A percentile compares a stretch with the other conserved stretches of the same genome.
These are phyloP conservation scores for Percopsis transmontana DNA, from an alignment of 2,113 vertebrate species.

Conservation along the genomic window DNA sequence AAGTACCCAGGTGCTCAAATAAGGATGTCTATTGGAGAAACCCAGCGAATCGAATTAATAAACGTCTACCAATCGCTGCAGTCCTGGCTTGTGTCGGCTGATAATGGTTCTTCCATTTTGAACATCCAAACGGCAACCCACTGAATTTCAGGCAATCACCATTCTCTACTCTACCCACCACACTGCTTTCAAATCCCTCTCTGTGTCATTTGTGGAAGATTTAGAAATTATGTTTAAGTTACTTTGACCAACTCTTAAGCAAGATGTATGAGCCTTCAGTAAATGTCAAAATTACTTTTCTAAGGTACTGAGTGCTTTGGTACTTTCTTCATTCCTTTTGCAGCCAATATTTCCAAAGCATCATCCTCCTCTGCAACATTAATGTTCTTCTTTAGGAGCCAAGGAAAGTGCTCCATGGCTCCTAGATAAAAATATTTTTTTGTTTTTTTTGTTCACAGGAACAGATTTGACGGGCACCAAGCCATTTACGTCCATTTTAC, in stretches of 20 bases:
- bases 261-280: constrained; percentile 21
- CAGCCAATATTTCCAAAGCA: constrained; percentile 37
- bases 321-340: constrained; percentile 35
- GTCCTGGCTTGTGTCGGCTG: constrained; percentile 4
- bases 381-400: constrained; percentile 61
- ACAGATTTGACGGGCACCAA: constrained; percentile 34
- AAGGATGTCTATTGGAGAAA: no score
- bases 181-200: constrained; percentile 19
- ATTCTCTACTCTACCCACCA: constrained; percentile 22
- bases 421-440: constrained; percentile 38
- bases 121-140: constrained; percentile 4
- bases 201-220: constrained; percentile 30
- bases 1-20: background rate
- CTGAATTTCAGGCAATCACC: constrained; percentile 44
- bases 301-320: constrained; percentile 40
- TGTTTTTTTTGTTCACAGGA: constrained; percentile 39
- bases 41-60: no score
- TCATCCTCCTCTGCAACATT: constrained; percentile 58
- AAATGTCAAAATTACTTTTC: constrained; percentile 54
- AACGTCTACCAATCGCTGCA: no score
- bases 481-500: constrained; percentile 53
- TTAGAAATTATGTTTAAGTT: constrained; percentile 49
- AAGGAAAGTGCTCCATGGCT: constrained; percentile 55
- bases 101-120: constrained; percentile 26
- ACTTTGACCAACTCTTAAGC: constrained; percentile 15